phyloP scores from a whole-genome alignment of 1,140 invertebrate species.

The Zaprionus capensis region DNA sequence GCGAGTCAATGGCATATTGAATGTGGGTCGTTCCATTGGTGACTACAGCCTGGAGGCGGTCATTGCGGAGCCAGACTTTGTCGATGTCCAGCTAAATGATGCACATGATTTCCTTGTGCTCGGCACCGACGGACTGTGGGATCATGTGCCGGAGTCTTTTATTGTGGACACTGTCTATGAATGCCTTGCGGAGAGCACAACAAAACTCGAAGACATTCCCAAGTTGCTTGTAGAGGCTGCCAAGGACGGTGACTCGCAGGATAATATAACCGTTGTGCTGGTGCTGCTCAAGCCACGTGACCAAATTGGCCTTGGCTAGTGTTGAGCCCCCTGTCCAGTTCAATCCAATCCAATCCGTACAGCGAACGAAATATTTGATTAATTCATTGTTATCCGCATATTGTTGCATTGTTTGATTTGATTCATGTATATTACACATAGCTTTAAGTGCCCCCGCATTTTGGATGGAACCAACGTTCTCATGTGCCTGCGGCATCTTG shows the following conservation, averaged over 20 bases:
- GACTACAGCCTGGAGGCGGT: conserved; percentile 87
- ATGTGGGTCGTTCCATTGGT: conserved; percentile 81
- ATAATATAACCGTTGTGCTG: conserved; percentile 76
- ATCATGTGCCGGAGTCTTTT: conserved; percentile 88
- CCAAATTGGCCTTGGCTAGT: conserved; percentile 47
- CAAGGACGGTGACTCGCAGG: conserved; percentile 74
- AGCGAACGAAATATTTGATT: conserved; percentile 24
- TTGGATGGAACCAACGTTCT: conserved; percentile 23
- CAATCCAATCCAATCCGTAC: conserved; percentile 7
- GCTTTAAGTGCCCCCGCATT: conserved; percentile 34
- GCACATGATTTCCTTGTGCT: conserved; percentile 96
- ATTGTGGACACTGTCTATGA: conserved; percentile 86
- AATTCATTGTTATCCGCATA: conserved; percentile 47
- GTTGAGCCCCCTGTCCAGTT: not conserved
- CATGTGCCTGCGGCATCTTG: conserved; percentile 33
- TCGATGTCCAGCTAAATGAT: conserved; percentile 88
- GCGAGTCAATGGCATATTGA: conserved; percentile 81
- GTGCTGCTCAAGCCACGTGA: conserved; percentile 70
- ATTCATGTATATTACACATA: conserved; percentile 29
- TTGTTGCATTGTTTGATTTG: conserved; percentile 38
- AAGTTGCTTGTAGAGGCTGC: conserved; percentile 74
- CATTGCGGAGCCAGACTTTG: conserved; percentile 93
- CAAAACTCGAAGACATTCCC: conserved; percentile 76
- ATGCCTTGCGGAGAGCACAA: conserved; percentile 50
- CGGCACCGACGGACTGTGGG: conserved; percentile 97